Evolutionary conservation across 2,797 vertebrate genomes (phyloP).

Genomic region (Spinus pinus): DNA sequence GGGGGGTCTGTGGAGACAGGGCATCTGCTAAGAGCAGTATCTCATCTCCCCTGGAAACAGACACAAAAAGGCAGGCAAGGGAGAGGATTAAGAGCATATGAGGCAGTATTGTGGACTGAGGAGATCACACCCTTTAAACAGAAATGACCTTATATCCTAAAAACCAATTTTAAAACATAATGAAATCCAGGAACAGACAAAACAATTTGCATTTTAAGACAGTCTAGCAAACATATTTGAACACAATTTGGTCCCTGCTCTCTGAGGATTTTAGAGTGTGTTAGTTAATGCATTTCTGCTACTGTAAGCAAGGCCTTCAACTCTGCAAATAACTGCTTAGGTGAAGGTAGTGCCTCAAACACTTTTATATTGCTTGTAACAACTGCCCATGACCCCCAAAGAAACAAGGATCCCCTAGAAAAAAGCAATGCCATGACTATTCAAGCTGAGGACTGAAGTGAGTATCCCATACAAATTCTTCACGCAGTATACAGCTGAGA

Average conservation of each 20-base stretch:
- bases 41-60: neutral
- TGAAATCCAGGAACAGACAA: neutral
- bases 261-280: neutral
- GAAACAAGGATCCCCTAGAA: neutral
- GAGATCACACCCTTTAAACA: neutral
- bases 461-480: neutral
- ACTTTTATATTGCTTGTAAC: neutral
- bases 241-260: neutral
- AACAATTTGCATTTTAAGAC: neutral
- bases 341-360: neutral
- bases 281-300: neutral
- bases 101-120: neutral
- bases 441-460: neutral
- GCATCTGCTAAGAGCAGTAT: neutral
- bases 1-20: neutral
- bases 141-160: neutral
- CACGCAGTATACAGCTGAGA: rapidly evolving
- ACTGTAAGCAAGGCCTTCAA: neutral
- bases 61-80: neutral
- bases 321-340: neutral
- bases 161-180: neutral
- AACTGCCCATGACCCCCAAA: neutral
- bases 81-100: neutral
- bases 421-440: neutral
- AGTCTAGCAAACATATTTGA: neutral